phyloP scores from a whole-genome alignment of 2,113 vertebrate species.

The Peromyscus maniculatus region DNA sequence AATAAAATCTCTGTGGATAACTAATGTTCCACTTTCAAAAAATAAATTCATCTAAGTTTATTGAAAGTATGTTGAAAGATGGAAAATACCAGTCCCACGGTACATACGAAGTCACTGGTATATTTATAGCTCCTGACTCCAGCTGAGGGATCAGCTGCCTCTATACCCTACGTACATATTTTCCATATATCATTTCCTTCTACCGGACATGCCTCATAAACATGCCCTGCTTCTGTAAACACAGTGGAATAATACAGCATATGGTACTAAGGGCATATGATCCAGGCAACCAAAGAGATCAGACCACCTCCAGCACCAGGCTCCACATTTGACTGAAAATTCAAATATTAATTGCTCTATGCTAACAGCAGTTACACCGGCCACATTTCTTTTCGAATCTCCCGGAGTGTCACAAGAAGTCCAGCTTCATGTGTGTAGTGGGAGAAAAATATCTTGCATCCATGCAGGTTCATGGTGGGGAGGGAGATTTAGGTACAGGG shows the following conservation, averaged over 20 bases:
- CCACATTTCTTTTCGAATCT: neutral
- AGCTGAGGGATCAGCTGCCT: constrained; percentile 53
- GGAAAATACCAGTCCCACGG: constrained; percentile 73
- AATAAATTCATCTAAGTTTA: constrained; percentile 53
- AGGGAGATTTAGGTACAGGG: neutral
- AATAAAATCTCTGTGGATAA: constrained; percentile 57
- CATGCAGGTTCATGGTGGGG: neutral
- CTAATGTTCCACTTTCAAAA: constrained; percentile 67
- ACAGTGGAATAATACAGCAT: constrained; percentile 3
- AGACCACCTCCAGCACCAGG: neutral
- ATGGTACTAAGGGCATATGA: neutral
- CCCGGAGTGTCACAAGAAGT: neutral
- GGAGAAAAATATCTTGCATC: neutral
- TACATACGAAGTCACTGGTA: constrained; percentile 26
- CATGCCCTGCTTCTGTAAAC: constrained; percentile 59
- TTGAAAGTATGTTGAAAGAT: constrained; percentile 23
- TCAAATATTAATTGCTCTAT: neutral
- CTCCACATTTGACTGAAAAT: constrained; percentile 47
- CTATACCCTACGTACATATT: constrained; percentile 63
- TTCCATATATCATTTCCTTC: constrained; percentile 73
- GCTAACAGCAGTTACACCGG: neutral
- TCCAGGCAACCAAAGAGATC: constrained; percentile 6
- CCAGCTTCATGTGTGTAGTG: neutral
- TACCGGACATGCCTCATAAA: constrained; percentile 58
- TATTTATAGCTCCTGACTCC: constrained; percentile 75